phyloP scores from a whole-genome alignment of 2,797 vertebrate species.

The Morelia viridis region DNA sequence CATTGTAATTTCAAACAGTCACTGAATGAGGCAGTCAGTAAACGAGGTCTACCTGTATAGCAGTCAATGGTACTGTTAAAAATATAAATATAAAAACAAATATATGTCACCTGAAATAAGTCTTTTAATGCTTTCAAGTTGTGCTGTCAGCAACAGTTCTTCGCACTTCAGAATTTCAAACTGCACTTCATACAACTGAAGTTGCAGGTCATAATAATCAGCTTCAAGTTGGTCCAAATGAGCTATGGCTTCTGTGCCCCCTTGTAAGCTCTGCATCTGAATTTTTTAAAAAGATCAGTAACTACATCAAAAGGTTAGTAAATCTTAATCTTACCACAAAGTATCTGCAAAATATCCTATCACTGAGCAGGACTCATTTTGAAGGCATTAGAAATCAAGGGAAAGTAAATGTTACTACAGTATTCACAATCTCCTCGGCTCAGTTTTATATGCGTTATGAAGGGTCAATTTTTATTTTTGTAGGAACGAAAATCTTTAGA shows the following conservation, averaged over 20 bases:
- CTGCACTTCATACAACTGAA: slow-evolving; percentile 95
- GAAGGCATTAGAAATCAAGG: neutral
- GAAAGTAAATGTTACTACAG: neutral
- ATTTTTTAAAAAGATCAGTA: slow-evolving; percentile 15
- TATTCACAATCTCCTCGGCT: neutral
- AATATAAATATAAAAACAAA: slow-evolving; percentile 24
- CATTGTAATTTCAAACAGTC: neutral
- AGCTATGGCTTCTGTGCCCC: slow-evolving; percentile 88
- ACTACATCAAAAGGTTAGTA: neutral
- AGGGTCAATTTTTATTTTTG: neutral
- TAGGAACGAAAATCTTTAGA: neutral
- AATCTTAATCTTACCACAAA: neutral
- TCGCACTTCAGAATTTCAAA: slow-evolving; percentile 95
- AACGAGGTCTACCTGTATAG: neutral
- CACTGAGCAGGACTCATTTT: neutral
- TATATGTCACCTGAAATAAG: slow-evolving; percentile 86
- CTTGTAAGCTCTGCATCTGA: slow-evolving; percentile 92
- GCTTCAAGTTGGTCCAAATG: slow-evolving; percentile 92
- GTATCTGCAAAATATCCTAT: neutral
- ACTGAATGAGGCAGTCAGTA: neutral
- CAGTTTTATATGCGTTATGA: neutral
- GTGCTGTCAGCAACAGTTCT: slow-evolving; percentile 90
- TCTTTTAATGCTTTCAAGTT: slow-evolving; percentile 92
- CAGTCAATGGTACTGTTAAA: neutral
- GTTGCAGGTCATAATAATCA: slow-evolving; percentile 92